phyloP scores from a whole-genome alignment of 2,888 invertebrate genomes.

The Eristalinus sepulchralis region DNA sequence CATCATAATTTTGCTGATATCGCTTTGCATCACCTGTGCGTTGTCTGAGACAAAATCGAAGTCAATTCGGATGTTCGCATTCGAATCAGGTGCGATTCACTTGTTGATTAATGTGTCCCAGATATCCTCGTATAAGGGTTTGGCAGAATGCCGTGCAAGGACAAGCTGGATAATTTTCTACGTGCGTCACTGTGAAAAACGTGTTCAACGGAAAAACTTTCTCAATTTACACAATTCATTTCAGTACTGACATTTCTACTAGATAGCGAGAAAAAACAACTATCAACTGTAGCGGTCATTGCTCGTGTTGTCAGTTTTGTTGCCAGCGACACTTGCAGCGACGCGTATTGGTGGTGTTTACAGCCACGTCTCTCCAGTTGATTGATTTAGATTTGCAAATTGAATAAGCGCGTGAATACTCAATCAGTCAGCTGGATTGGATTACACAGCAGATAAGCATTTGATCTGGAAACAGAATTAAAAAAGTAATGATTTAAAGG shows the following conservation, averaged over 20 bases:
- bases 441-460: not conserved
- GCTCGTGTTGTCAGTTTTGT: not conserved
- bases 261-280: not conserved
- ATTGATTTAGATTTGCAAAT: not conserved
- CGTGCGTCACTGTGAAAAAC: not conserved
- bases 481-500: not conserved
- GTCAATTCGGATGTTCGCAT: not conserved
- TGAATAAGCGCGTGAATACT: not conserved
- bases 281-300: not conserved
- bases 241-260: not conserved
- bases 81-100: not conserved
- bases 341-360: not conserved
- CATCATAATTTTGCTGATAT: not conserved
- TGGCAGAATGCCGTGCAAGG: not conserved
- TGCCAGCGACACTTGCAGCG: not conserved
- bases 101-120: not conserved
- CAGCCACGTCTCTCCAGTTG: not conserved
- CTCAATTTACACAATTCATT: not conserved
- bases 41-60: not conserved
- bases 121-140: not conserved
- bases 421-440: not conserved
- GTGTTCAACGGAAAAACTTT: not conserved
- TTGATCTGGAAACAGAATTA: not conserved
- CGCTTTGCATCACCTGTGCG: not conserved
- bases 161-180: not conserved